Conservation (phyloP, 1,140 invertebrate species). For the Pygmarrhopalites habei region DNA sequence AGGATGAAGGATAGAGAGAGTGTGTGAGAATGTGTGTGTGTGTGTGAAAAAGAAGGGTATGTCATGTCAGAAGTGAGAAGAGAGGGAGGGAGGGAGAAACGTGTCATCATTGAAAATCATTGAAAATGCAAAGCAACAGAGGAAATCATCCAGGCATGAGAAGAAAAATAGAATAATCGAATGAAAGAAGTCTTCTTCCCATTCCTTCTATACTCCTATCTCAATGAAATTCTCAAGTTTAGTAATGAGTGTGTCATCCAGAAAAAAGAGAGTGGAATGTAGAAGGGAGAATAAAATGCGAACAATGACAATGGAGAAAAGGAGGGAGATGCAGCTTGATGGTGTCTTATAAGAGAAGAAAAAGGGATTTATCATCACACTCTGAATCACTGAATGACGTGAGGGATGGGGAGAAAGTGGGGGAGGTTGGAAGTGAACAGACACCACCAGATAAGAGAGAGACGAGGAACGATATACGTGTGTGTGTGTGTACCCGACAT, state of each 20-base stretch:
- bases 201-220: too few species aligned
- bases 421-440: too few species aligned
- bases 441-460: too few species aligned
- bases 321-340: background rate
- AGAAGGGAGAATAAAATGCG: background rate
- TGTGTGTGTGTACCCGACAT: too few species aligned
- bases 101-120: background rate
- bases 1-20: too few species aligned
- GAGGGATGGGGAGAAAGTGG: too few species aligned
- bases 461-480: too few species aligned
- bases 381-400: background rate
- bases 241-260: constrained; percentile 2
- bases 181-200: background rate
- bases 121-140: too few species aligned
- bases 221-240: constrained; percentile 1
- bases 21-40: too few species aligned
- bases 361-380: background rate
- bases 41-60: too few species aligned
- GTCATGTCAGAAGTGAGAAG: too few species aligned
- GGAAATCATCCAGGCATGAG: too few species aligned
- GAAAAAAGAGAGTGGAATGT: background rate
- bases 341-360: background rate
- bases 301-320: background rate
- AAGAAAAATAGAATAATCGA: constrained; percentile 1
- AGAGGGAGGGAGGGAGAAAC: background rate